Evolutionary conservation across 2,888 invertebrate species (phyloP), one percentile per base, ranked within the genome.

Genomic region (Rhaphigaster nebulosa): DNA sequence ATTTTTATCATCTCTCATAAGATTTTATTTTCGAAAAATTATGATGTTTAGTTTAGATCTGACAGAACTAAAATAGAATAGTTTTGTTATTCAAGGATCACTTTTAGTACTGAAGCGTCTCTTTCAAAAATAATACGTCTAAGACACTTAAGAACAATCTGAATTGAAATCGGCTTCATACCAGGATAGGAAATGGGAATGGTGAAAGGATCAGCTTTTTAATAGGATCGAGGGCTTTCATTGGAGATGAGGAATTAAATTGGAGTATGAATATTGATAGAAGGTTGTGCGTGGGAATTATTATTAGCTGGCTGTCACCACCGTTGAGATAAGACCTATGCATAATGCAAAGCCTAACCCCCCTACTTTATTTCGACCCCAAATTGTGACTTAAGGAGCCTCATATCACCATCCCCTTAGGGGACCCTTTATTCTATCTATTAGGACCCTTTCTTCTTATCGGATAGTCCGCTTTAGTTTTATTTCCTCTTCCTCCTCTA

Each of bases 331-430:
- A 91, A 90, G 80, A 80, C 76, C 88, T 65, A 91, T 91, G 91
- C 91, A 91, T 91, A 88, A 91, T 91, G 91, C 91, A 91, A 90
- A 90, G 88, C 88, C 88, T 89, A 90, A 87, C 89, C 65, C 60
- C 56, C 38, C 84, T 88, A 90, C 91, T 91, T 91, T 76, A 76
- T 89, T 89, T 89, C 70, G 20, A 6, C 60, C 29, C 88, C 88
- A 56, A 88, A 88, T 88, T 60, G 88, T 65, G 88, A 54, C 88
- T 88, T 88, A 88, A 88, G 56, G 56, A 65, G 88, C 29, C 29
- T 88, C 56, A 88, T 88, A 88, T 88, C 88, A 60, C 15, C 34
- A 38, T 26, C 60, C 88, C 60, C 84, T 45, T 50, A 50, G 45
- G 41, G 84, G 26, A 26, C 38, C 91, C 91, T 91, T 50, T 89